Base-by-base conservation (phyloP, 2,888 invertebrate genomes). In the Linnaemya vulpina region DNA sequence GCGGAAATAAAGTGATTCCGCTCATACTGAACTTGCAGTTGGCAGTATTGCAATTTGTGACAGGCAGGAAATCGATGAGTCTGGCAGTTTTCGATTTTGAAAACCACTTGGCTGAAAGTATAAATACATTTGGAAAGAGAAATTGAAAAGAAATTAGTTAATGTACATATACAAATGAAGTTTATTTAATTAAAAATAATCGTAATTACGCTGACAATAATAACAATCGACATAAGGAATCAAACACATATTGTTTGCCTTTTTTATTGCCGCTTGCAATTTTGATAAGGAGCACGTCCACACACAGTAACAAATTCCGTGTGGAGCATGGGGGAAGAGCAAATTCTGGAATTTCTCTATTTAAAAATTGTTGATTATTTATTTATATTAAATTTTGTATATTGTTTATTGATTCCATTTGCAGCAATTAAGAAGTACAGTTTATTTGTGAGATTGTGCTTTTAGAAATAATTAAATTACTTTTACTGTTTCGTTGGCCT, bases 281-380 rank as follows among this genome's bases (percentile, higher is more conserved):
- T 49, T 43, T 62, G 79, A 74, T 78, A 75, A 83, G 78, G 65
- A 76, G 46, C 22, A 49, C 20, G 11, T 46, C 25, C 22, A 55
- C 38, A 55, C 40, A 55, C 30, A 60, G 40, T 63, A 17, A 22
- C 53, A 40, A 70, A 43, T 43, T 70, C 40, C 3, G 40, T 68
- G 15, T 17, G 58, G 43, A 49, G 9, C 9, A 58, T 22, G 30
- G 43, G 22, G 46, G 20, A 46, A 25, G 35, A 38, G 22, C n/a
- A 43, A 30, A 63, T 79, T 71, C 71, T 65, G 71, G 25, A 79
- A 79, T 73, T 58, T 65, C 65, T 79, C 49, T 79, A 71, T 60
- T 78, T 30, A 38, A 68, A 63, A 55, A 46, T 76, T 76, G 30
- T 30, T 49, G 25, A 68, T 53, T 70, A n/a, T 49, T 65, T 58